phyloP scores from a whole-genome alignment of 2,888 invertebrate species.

The Diaperis boleti region DNA sequence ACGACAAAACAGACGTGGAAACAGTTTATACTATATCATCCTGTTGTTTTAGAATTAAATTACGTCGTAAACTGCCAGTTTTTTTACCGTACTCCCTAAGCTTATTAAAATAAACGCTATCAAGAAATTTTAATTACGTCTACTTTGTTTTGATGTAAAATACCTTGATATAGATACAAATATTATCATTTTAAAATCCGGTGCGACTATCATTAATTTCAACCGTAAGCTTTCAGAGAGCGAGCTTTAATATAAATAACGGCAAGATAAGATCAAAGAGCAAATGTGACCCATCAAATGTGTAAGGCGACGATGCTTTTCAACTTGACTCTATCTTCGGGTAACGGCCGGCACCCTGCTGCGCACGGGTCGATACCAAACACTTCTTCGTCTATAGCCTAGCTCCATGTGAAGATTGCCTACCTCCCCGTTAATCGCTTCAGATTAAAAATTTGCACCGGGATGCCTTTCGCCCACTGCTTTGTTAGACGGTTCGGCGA shows the following conservation, averaged over 20 bases:
- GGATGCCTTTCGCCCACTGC: not conserved
- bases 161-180: slow-evolving; percentile 63
- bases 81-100: not conserved
- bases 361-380: slow-evolving; percentile 51
- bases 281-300: slow-evolving; percentile 56
- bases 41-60: not conserved
- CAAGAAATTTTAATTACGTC: slow-evolving; percentile 23
- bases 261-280: slow-evolving; percentile 48
- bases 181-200: slow-evolving; percentile 63
- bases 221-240: slow-evolving; percentile 61
- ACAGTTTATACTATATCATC: not conserved
- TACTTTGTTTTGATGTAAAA: slow-evolving; percentile 43
- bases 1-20: not conserved
- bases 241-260: slow-evolving; percentile 56
- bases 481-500: not conserved
- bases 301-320: slow-evolving; percentile 53
- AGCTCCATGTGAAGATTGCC: slow-evolving; percentile 58
- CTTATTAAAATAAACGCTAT: slow-evolving; percentile 1
- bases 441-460: slow-evolving; percentile 51
- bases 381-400: slow-evolving; percentile 57
- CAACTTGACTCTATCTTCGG: slow-evolving; percentile 57
- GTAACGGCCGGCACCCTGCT: slow-evolving; percentile 56
- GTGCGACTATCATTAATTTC: slow-evolving; percentile 63
- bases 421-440: slow-evolving; percentile 56
- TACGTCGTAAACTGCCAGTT: not conserved